Evolutionary conservation across 2,797 vertebrate genomes (phyloP).

Genomic region (Trachurus trachurus): DNA sequence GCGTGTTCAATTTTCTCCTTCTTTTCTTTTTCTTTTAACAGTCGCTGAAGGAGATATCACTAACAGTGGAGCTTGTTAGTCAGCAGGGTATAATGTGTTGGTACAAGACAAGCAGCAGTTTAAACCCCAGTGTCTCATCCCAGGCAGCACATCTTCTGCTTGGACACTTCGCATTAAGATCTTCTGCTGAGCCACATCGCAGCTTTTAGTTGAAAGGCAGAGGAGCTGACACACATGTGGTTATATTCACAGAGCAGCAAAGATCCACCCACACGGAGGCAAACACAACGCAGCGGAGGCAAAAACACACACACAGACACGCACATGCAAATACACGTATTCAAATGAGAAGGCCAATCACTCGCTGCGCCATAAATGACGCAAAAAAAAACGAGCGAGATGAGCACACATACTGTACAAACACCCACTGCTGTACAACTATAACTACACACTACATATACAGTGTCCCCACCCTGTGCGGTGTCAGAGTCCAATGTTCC

Average conservation of each 20-base stretch:
- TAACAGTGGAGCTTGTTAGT: slow-evolving; percentile 62
- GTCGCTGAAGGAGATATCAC: slow-evolving; percentile 41
- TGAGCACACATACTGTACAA: neutral
- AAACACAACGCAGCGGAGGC: slow-evolving; percentile 1
- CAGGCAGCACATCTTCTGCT: slow-evolving; percentile 57
- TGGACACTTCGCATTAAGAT: slow-evolving; percentile 66
- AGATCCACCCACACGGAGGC: slow-evolving; percentile 20
- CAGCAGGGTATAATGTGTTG: slow-evolving; percentile 51
- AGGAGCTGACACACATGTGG: slow-evolving; percentile 32
- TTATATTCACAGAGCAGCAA: slow-evolving; percentile 30
- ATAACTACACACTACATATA: neutral
- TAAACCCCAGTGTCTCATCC: slow-evolving; percentile 50
- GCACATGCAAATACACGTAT: neutral
- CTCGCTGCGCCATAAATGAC: neutral
- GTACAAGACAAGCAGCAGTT: slow-evolving; percentile 52
- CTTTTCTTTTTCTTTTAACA: slow-evolving; percentile 33
- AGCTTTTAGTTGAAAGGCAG: slow-evolving; percentile 58
- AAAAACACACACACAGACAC: neutral
- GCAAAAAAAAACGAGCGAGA: slow-evolving; percentile 19
- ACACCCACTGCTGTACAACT: slow-evolving; percentile 1
- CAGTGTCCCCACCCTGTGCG: slow-evolving; percentile 24
- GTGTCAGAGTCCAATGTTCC: slow-evolving; percentile 48
- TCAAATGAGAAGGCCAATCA: slow-evolving; percentile 1
- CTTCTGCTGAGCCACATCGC: slow-evolving; percentile 30
- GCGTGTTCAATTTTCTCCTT: slow-evolving; percentile 24